A percentile compares a stretch with the other conserved stretches of the same genome.
Conservation (phyloP, 2,113 vertebrate genomes). For the Chascanopsetta lugubris region DNA sequence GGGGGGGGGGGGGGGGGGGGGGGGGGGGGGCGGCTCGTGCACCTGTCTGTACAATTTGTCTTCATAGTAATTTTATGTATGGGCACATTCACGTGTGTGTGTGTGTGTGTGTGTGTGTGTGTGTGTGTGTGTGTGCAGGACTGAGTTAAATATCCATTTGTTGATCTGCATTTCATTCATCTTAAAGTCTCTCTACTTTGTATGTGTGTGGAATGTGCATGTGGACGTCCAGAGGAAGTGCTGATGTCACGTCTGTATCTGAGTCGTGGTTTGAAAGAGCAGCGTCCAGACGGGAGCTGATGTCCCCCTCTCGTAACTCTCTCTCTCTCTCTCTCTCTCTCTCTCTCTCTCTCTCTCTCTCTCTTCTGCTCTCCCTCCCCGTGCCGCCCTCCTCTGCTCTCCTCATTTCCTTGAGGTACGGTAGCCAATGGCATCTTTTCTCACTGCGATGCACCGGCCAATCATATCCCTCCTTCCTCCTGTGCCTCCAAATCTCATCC, state of each 20-base stretch:
- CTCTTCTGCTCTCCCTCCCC: conserved; percentile 50
- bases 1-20: too few species aligned
- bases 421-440: conserved; percentile 66
- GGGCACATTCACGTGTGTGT: background rate
- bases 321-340: too few species aligned
- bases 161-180: too few species aligned
- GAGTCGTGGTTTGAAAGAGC: too few species aligned
- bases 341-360: conserved; percentile 56
- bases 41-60: too few species aligned
- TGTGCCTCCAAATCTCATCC: conserved; percentile 24
- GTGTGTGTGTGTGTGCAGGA: conserved; percentile 2
- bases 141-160: too few species aligned
- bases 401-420: conserved; percentile 77
- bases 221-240: too few species aligned
- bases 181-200: background rate
- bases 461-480: conserved; percentile 49
- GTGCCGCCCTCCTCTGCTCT: conserved; percentile 72
- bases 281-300: too few species aligned
- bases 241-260: too few species aligned
- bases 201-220: background rate
- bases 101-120: conserved; percentile 16
- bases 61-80: too few species aligned
- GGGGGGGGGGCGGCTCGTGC: too few species aligned
- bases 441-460: conserved; percentile 53
- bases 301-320: too few species aligned